Percentiles rank a stretch among this genome's conserved stretches.
phyloP scores from a whole-genome alignment of 2,113 vertebrate species.

The Tupaia tana region DNA sequence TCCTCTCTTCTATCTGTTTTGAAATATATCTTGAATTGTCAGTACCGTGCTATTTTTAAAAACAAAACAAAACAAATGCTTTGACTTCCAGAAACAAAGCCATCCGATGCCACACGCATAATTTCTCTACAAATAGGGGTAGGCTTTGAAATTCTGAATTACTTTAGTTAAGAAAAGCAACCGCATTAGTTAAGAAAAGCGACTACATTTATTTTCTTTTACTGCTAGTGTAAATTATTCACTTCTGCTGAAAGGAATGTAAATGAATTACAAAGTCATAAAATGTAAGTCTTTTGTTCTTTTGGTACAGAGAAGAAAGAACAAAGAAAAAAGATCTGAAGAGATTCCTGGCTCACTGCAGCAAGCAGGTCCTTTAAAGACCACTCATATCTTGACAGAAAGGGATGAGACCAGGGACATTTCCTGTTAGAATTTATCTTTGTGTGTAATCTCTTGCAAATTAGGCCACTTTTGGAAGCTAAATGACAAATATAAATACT shows the following conservation, averaged over 20 bases:
- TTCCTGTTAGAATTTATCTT: not conserved
- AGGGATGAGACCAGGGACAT: not conserved
- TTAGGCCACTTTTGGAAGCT: slow-evolving; percentile 53
- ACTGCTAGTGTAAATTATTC: slow-evolving; percentile 63
- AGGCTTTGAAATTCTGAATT: slow-evolving; percentile 67
- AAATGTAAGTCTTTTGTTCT: slow-evolving; percentile 59
- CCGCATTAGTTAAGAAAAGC: slow-evolving; percentile 36
- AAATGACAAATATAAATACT: slow-evolving; percentile 61
- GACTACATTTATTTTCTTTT: slow-evolving; percentile 59
- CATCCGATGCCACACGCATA: not conserved
- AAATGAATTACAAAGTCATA: slow-evolving; percentile 62
- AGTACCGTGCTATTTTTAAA: not conserved
- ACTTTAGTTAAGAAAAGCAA: slow-evolving; percentile 49
- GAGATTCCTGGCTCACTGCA: slow-evolving; percentile 34
- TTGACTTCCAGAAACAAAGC: slow-evolving; percentile 32
- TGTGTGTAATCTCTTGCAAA: slow-evolving; percentile 34
- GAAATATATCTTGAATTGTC: no score
- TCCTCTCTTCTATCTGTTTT: no score
- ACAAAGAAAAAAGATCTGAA: slow-evolving; percentile 50
- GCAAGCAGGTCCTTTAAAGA: slow-evolving; percentile 18
- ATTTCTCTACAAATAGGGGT: slow-evolving; percentile 43
- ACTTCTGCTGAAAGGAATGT: slow-evolving; percentile 61
- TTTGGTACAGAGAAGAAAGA: slow-evolving; percentile 4
- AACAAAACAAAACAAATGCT: slow-evolving; percentile 18
- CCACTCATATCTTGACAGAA: slow-evolving; percentile 41